These are phyloP conservation scores for Branchellion lobata DNA, from an alignment of 2,888 invertebrate genomes.

Conservation along the genomic window DNA sequence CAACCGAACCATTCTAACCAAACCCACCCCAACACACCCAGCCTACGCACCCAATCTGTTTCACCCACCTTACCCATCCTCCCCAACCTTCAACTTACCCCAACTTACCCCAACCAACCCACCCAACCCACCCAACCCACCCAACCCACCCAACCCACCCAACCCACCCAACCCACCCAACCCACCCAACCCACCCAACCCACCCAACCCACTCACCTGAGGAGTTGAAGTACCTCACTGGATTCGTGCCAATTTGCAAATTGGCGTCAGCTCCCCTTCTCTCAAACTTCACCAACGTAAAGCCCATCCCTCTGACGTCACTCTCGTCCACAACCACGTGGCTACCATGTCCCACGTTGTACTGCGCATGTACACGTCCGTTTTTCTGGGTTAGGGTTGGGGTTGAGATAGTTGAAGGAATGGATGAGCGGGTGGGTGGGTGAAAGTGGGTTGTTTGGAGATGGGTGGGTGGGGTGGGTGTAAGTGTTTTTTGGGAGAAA, in stretches of 20 bases:
- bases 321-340: constrained; percentile 6
- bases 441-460: no score
- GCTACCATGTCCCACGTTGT: constrained; percentile 27
- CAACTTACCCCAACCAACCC: no score
- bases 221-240: background rate
- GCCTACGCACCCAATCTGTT: no score
- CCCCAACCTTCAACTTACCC: no score
- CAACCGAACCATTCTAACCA: no score
- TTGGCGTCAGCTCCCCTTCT: constrained; percentile 21
- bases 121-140: background rate
- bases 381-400: constrained; percentile 22
- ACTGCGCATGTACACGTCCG: background rate
- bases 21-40: no score
- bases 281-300: constrained; percentile 18
- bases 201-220: constrained; percentile 18
- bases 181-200: background rate
- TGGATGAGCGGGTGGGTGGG: background rate
- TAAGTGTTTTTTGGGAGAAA: no score
- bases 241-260: constrained; percentile 7
- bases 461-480: no score
- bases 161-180: background rate
- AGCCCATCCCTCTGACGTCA: background rate
- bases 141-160: background rate
- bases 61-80: no score
- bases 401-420: no score